Base-by-base conservation (phyloP, 2,797 vertebrate genomes). In the Astyanax mexicanus region DNA sequence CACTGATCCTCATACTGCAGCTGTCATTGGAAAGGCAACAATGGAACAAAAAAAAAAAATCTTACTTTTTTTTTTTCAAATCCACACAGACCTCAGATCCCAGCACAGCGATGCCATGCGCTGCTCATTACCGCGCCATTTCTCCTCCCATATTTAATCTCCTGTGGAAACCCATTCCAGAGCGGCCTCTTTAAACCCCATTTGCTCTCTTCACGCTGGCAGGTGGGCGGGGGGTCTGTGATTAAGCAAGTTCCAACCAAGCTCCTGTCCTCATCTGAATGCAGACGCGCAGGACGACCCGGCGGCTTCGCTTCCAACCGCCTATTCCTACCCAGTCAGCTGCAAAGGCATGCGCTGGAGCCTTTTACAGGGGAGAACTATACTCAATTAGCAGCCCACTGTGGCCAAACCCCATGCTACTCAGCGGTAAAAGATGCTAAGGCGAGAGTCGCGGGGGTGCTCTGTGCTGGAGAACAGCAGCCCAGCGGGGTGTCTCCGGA, bases 351-450 rank as follows among this genome's bases (percentile, higher is more conserved):
- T 82, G 85, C 81, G 86, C 85, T 78, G 66, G 73, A 72, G 85
- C 84, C 86, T 81, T 64, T 87, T 88, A 87, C 87, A 89, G 80
- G 80, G 25, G 79, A 82, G 80, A 79, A 79, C 77, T 64, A 55
- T 54, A 82, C 77, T 66, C 67, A 81, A 82, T 84, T 86, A 90
- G 87, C 86, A 86, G 75, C 89, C 84, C 81, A 81, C 84, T 78
- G 84, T 80, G 80, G 74, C 74, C 60, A 19, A 81, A 75, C 90
- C 90, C 87, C 92, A 90, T 88, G 91, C 92, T 89, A 91, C 74
- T 88, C 78, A 74, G 84, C 69, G 89, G 90, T 90, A 92, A 94
- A 88, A 89, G 87, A 93, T 90, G 89, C 89, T 89, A 90, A 92
- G 90, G 84, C 81, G 74, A n/a, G 58, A 12, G 61, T 47, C 27